Conservation (phyloP, 2,888 invertebrate species). For the Papilio protenor region DNA sequence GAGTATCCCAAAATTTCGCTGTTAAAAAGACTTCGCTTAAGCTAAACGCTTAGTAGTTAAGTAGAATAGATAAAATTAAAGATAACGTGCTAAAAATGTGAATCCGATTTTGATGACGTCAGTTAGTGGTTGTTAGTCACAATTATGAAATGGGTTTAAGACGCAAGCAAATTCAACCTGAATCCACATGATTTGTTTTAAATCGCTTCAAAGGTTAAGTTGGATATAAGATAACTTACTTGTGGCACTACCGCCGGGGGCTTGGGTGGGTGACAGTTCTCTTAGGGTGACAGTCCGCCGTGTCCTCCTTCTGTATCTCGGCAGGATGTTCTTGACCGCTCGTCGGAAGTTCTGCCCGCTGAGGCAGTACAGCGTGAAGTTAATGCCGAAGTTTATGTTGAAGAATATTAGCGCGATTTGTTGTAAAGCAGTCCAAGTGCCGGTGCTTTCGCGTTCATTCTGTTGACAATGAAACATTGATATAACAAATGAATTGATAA, state of each 20-base stretch:
- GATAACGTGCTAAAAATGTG: background rate
- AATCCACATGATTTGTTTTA: background rate
- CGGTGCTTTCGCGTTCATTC: constrained; percentile 58
- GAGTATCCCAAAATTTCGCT: background rate
- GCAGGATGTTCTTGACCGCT: constrained; percentile 71
- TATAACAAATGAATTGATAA: background rate
- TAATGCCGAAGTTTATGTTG: constrained; percentile 92
- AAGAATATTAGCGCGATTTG: constrained; percentile 88
- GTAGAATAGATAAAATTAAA: background rate
- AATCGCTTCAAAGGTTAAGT: background rate
- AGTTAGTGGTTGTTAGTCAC: too few species aligned
- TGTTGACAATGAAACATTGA: constrained; percentile 47
- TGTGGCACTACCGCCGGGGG: constrained; percentile 59
- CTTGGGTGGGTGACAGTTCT: constrained; percentile 48
- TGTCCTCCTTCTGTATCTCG: constrained; percentile 53
- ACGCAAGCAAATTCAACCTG: constrained; percentile 7
- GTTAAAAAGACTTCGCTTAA: background rate
- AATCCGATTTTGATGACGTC: background rate
- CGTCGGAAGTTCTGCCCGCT: constrained; percentile 92
- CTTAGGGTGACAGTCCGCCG: constrained; percentile 46
- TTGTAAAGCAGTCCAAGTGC: constrained; percentile 84
- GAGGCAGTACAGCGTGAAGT: constrained; percentile 92
- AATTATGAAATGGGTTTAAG: background rate
- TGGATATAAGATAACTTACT: constrained; percentile 57
- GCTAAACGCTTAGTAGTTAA: background rate